A percentile compares a stretch with the other conserved stretches of the same genome.
Evolutionary conservation across 1,140 invertebrate species (phyloP).

Genomic region (Propsilocerus akamusi): DNA sequence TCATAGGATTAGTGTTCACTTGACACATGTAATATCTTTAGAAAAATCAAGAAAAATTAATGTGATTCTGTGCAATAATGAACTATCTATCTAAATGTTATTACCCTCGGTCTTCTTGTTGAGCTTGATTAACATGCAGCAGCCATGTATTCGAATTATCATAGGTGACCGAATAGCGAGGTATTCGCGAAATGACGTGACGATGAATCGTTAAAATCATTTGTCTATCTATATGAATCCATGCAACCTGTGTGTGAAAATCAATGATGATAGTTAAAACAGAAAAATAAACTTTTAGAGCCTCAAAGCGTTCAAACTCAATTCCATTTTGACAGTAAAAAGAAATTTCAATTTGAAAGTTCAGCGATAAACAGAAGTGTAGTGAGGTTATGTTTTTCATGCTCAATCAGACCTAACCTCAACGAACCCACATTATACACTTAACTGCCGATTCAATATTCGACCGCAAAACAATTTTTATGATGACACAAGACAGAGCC

Average conservation of each 20-base stretch:
- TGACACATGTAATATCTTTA: constrained; percentile 69
- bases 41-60: not conserved
- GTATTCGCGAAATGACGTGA: constrained; percentile 72
- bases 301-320: not conserved
- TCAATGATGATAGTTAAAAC: no score
- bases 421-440: no score
- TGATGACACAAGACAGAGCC: no score
- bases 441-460: no score
- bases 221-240: constrained; percentile 86
- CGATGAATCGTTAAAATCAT: constrained; percentile 84
- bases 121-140: constrained; percentile 68
- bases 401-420: no score
- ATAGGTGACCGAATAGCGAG: constrained; percentile 71
- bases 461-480: no score
- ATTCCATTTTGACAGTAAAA: not conserved
- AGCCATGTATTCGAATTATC: constrained; percentile 85
- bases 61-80: not conserved
- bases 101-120: constrained; percentile 63
- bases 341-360: no score
- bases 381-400: no score
- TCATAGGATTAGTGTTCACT: constrained; percentile 92
- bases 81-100: not conserved
- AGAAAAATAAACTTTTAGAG: constrained; percentile 6
- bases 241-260: constrained; percentile 77
- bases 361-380: no score